Evolutionary conservation across 2,797 vertebrate species (phyloP).

Genomic region (Apodemus agrarius): DNA sequence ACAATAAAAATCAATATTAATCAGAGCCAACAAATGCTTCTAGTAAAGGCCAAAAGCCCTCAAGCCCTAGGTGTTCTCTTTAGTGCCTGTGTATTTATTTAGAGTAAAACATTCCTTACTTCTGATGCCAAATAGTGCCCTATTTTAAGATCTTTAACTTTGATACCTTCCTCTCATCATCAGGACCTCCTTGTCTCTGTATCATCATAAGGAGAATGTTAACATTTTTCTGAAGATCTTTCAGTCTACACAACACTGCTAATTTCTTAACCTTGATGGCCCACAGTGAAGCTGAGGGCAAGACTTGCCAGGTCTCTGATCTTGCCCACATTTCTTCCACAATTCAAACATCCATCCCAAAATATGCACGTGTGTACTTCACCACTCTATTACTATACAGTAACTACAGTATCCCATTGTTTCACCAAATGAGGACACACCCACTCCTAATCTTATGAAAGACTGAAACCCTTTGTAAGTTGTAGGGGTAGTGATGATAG

Average conservation of each 20-base stretch:
- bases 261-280: not conserved
- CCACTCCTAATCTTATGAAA: not conserved
- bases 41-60: slow-evolving; percentile 60
- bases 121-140: slow-evolving; percentile 25
- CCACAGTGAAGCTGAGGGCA: not conserved
- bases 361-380: not conserved
- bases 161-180: not conserved
- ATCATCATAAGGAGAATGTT: not conserved
- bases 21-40: slow-evolving; percentile 70
- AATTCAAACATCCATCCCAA: not conserved
- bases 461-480: not conserved
- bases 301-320: not conserved
- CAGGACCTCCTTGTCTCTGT: not conserved
- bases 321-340: not conserved
- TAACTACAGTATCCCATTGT: not conserved
- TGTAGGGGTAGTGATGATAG: not conserved
- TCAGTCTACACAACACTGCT: not conserved
- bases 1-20: slow-evolving; percentile 80
- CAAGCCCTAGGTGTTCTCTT: slow-evolving; percentile 40
- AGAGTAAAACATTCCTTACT: slow-evolving; percentile 10
- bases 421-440: not conserved
- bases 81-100: not conserved
- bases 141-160: slow-evolving; percentile 25
- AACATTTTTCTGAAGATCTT: slow-evolving; percentile 18
- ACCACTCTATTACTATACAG: not conserved